Base-by-base conservation (phyloP, 2,113 vertebrate species). In the Phalacrocorax aristotelis region DNA sequence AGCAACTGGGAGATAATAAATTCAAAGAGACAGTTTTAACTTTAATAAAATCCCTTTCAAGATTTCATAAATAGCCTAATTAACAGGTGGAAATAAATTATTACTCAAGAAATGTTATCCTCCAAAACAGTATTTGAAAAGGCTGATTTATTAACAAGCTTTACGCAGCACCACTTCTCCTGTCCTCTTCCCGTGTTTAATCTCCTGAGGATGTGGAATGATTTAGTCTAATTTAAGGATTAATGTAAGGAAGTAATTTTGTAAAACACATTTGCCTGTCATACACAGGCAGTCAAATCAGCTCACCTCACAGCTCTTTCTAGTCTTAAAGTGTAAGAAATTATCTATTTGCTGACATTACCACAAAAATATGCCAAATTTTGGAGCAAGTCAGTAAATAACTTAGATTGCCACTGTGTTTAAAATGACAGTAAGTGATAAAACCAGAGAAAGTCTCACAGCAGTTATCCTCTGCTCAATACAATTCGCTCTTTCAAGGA, bases 41-140 rank as follows among this genome's bases (percentile, higher is more conserved):
- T 66, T 72, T 21, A 74, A 80, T 82, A 54, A 89, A 72, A 91
- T 36, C 12, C 30, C 42, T 90, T 93, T 55, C 64, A 86, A 78
- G 71, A 70, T 83, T 88, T 78, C 76, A 57, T 74, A 93, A 95
- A 75, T 55, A 83, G 55, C 64, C 55, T 87, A 88, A 94, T 83
- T 89, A 95, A 64, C 38, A 69, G 15, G 32, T 54, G 20, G 66
- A 20, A 83, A 93, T 55, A 90, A 81, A 78, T 61, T 1, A 91
- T 64, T 92, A 92, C 68, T 48, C 90, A 71, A 95, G 68, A 78
- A 79, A 86, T 34, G 6, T 68, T 89, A 89, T 38, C 32, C n/a
- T 93, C 21, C 51, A 81, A 92, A 94, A 83, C 62, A 93, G 36
- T 62, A 58, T 74, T 70, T 93, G 54, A 80, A 96, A 89, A 92